Base-by-base conservation (phyloP, 2,797 vertebrate genomes). In the Heteromormyrus szaboi region DNA sequence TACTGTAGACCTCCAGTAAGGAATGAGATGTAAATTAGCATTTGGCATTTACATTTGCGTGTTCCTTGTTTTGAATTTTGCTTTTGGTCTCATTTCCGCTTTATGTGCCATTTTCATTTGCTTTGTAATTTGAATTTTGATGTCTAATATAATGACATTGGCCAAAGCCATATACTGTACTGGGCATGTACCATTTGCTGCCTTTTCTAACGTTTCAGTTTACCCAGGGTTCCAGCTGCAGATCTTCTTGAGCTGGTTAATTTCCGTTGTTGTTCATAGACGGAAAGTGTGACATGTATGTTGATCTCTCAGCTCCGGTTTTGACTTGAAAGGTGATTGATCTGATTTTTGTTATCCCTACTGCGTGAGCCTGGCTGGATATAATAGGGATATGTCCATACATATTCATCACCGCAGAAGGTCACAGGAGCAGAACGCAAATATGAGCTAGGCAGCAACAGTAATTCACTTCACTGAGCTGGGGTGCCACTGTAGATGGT, bases 391-490 rank as follows among this genome's bases (percentile, higher is more conserved):
- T 54, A 68, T 88, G 48, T 90, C 90, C 51, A 8, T 90, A 84
- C 89, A 88, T 89, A 90, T 91, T 81, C 85, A 90, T 91, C 89
- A 56, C 87, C 37, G 85, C 85, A 90, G 88, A 88, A 90, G 89
- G 87, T 91, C 90, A 87, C n/a, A 44, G 88, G 68, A 53, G 37
- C 81, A 86, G 86, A 85, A 65, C 62, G 44, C 87, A 88, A 59
- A 85, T 84, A 29, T 44, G 33, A 53, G 54, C 41, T 41, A 44
- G 14, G 87, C 76, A 79, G 88, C 88, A 9, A 14, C 56, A 48
- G 48, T 22, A 87, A 88, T 85, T 85, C 48, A 11, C 88, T 44
- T 25, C 44, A 79, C 65, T 37, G 11, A 14, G 22, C 84, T 25
- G 14, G 22, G 22, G 41, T 81, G 51, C n/a, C 33, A 44, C 59